Evolutionary conservation across 2,888 invertebrate genomes (phyloP).

Genomic region (Sycophila texana): DNA sequence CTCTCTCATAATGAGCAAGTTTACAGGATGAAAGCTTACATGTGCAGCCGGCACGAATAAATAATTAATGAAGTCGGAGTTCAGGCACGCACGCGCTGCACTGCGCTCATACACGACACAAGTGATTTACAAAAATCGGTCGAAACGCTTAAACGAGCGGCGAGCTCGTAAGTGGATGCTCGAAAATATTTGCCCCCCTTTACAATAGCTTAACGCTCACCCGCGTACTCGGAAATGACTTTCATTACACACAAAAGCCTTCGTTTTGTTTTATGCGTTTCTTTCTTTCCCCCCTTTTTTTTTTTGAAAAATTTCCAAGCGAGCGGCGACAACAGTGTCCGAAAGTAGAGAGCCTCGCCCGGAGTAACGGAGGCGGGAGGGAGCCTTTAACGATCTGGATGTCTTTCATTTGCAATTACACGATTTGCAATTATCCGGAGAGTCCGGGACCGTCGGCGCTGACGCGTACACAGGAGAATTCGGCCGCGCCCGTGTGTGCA

Average conservation of each 20-base stretch:
- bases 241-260: background rate
- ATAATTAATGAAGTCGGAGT: constrained; percentile 33
- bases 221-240: background rate
- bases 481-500: background rate
- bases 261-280: background rate
- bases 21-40: constrained; percentile 22
- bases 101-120: background rate
- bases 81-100: background rate
- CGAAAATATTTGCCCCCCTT: constrained; percentile 16
- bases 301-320: constrained; percentile 3
- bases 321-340: background rate
- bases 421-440: constrained; percentile 52
- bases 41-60: constrained; percentile 7
- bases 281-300: background rate
- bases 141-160: constrained; percentile 27
- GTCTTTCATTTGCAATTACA: constrained; percentile 64
- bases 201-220: constrained; percentile 25
- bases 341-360: background rate
- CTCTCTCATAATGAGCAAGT: constrained; percentile 5
- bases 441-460: background rate
- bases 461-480: background rate
- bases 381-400: constrained; percentile 62
- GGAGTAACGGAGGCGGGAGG: background rate
- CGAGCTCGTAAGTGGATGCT: background rate
- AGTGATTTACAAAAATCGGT: constrained; percentile 29